Evolutionary conservation across 2,113 vertebrate genomes (phyloP).

Genomic region (Pantherophis guttatus): DNA sequence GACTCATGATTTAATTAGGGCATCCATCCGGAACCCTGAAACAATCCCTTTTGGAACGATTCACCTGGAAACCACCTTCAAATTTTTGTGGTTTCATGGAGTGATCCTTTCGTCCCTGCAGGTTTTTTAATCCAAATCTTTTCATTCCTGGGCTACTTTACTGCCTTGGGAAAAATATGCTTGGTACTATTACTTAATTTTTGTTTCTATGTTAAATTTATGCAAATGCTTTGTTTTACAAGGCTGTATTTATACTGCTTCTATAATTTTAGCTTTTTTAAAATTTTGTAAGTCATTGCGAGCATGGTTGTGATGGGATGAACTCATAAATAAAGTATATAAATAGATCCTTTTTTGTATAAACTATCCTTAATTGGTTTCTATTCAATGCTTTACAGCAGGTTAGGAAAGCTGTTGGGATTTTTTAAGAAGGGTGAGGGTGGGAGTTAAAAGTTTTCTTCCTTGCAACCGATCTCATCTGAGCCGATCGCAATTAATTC

Average conservation of each 20-base stretch:
- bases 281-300: not conserved
- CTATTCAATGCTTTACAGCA: not conserved
- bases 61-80: not conserved
- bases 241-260: not conserved
- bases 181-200: not conserved
- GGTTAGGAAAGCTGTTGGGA: not conserved
- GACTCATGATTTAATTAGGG: too few relatives aligned
- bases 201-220: not conserved
- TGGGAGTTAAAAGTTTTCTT: not conserved
- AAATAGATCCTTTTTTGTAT: not conserved
- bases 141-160: not conserved
- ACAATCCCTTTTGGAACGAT: not conserved
- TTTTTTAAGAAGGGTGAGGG: not conserved
- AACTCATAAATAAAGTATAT: not conserved
- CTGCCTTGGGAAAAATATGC: not conserved
- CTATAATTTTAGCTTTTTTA: not conserved
- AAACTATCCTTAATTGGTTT: not conserved
- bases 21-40: too few relatives aligned
- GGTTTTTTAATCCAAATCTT: not conserved
- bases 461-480: not conserved
- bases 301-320: not conserved
- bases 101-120: not conserved
- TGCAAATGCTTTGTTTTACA: not conserved
- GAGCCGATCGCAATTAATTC: slow-evolving; percentile 9
- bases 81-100: not conserved